phyloP scores from a whole-genome alignment of 2,797 vertebrate genomes.

The Lacerta agilis region DNA sequence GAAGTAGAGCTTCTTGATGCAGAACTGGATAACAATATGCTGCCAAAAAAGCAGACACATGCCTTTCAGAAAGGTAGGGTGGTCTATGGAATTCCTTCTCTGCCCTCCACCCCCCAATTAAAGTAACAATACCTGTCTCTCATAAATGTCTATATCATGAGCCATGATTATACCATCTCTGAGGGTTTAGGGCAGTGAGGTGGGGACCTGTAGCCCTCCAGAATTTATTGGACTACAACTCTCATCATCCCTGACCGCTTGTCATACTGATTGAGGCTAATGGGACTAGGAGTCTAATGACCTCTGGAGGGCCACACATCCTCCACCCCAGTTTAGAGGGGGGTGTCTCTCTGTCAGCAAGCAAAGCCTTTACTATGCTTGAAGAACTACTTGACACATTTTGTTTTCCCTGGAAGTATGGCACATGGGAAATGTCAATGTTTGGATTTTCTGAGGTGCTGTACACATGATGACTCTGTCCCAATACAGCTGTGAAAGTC shows the following conservation, averaged over 20 bases:
- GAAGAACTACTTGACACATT: neutral
- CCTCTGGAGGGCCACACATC: too few species aligned
- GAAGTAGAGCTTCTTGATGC: constrained; percentile 18
- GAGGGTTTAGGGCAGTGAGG: neutral
- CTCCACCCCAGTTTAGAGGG: too few species aligned
- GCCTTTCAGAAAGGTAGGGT: fast-evolving
- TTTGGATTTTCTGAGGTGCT: neutral
- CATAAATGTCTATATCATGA: neutral
- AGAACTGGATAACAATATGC: constrained; percentile 26
- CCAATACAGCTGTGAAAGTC: neutral
- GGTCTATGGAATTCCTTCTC: constrained; percentile 5
- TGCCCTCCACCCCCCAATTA: neutral
- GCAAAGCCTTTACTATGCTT: neutral
- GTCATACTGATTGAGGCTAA: too few species aligned
- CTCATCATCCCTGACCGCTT: too few species aligned
- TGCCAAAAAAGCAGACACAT: neutral
- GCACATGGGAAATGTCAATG: too few species aligned
- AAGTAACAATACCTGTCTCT: neutral
- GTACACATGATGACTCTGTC: neutral
- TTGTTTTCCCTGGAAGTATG: too few species aligned
- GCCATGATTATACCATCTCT: neutral
- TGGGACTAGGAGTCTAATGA: too few species aligned
- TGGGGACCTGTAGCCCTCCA: too few species aligned
- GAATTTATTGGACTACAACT: too few species aligned
- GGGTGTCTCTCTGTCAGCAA: too few species aligned